Conservation (phyloP, 2,797 vertebrate species). For the Chrysocyon brachyurus region DNA sequence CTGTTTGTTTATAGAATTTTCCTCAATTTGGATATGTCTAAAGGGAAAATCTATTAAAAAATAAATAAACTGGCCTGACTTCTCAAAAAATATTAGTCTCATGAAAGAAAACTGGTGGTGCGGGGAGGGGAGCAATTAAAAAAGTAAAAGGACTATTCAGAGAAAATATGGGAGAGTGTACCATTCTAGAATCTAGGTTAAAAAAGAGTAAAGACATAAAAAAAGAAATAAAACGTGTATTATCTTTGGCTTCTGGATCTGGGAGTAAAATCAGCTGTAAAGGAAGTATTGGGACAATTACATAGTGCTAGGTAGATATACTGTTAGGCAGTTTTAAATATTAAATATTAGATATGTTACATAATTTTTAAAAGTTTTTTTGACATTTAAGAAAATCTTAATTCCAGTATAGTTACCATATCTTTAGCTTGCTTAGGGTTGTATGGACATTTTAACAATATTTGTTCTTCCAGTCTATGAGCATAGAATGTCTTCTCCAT, state of each 20-base stretch:
- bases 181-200: conserved; percentile 11
- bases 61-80: neutral
- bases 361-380: neutral
- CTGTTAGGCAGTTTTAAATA: neutral
- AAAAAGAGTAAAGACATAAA: conserved; percentile 26
- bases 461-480: neutral
- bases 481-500: neutral
- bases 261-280: neutral
- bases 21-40: neutral
- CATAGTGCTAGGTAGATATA: neutral
- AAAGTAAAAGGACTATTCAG: neutral
- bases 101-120: neutral
- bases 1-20: neutral
- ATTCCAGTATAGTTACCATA: neutral
- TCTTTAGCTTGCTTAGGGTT: neutral
- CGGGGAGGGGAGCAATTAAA: neutral
- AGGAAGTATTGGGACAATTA: neutral
- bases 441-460: neutral
- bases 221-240: neutral
- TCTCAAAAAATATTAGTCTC: conserved; percentile 48
- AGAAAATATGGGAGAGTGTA: neutral
- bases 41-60: neutral
- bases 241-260: conserved; percentile 36
- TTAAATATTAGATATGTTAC: neutral
- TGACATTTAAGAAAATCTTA: neutral